These are phyloP conservation scores for Lampropteryx suffumata DNA, from an alignment of 2,888 invertebrate genomes.

Conservation along the genomic window DNA sequence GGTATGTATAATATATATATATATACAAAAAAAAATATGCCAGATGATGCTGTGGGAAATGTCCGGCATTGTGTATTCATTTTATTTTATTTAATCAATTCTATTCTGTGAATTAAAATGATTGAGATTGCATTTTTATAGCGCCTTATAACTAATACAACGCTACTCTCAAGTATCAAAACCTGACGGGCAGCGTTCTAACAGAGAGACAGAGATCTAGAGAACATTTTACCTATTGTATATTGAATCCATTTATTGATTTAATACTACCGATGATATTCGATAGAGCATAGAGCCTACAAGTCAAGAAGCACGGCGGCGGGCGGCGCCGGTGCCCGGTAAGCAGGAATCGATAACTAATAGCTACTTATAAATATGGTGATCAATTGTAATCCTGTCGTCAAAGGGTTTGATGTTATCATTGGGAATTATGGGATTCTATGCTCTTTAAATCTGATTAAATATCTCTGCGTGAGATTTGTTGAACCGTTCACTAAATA, in stretches of 20 bases:
- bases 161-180: too few species aligned
- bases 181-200: too few species aligned
- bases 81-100: too few species aligned
- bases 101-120: too few species aligned
- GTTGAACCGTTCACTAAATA: neutral
- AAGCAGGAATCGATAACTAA: slow-evolving; percentile 19
- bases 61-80: too few species aligned
- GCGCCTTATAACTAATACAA: too few species aligned
- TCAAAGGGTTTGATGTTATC: slow-evolving; percentile 15
- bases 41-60: too few species aligned
- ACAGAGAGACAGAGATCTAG: neutral
- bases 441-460: slow-evolving; percentile 11
- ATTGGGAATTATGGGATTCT: neutral
- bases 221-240: slow-evolving; percentile 4
- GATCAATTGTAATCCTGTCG: slow-evolving; percentile 14
- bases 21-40: too few species aligned
- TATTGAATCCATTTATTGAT: slow-evolving; percentile 61
- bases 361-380: slow-evolving; percentile 13
- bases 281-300: too few species aligned
- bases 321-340: neutral
- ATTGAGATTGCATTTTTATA: too few species aligned
- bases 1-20: too few species aligned
- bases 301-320: neutral
- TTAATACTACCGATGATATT: slow-evolving; percentile 55
- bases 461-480: neutral